A percentile compares a stretch with the other conserved stretches of the same genome.
Evolutionary conservation across 1,140 invertebrate species (phyloP).

Genomic region (Hypothenemus hampei): DNA sequence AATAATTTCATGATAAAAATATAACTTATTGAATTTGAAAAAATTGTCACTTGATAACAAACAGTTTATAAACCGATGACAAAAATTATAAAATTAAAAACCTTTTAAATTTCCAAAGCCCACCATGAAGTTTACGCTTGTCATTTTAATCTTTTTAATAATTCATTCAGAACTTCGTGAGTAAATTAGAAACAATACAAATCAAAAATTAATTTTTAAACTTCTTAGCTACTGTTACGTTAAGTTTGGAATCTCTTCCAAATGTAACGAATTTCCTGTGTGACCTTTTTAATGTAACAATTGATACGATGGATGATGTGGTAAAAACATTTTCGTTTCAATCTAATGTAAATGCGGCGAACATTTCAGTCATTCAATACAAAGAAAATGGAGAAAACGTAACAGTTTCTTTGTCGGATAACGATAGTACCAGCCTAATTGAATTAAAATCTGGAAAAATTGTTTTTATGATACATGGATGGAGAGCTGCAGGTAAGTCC

Average conservation of each 20-base stretch:
- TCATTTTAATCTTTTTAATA: neutral
- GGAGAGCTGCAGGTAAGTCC: constrained; percentile 4
- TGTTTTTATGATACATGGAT: constrained; percentile 29
- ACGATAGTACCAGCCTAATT: neutral
- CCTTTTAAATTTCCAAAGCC: neutral
- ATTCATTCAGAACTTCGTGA: too few species aligned
- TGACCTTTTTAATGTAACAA: neutral
- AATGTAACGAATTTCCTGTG: neutral
- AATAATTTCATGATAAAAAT: too few species aligned
- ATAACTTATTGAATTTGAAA: too few species aligned
- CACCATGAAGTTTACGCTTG: neutral
- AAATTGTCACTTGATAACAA: too few species aligned
- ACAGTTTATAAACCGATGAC: too few species aligned
- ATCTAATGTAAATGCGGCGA: neutral
- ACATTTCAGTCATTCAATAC: neutral
- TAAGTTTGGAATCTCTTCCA: neutral
- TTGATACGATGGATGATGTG: neutral
- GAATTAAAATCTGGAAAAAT: constrained; percentile 9
- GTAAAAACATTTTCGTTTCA: neutral
- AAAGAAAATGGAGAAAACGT: neutral
- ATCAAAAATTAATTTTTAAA: too few species aligned
- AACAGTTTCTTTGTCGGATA: neutral
- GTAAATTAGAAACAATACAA: too few species aligned
- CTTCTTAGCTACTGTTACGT: neutral
- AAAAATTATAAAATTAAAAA: neutral